phyloP scores from a whole-genome alignment of 2,113 vertebrate genomes.

The Galbula dea region DNA sequence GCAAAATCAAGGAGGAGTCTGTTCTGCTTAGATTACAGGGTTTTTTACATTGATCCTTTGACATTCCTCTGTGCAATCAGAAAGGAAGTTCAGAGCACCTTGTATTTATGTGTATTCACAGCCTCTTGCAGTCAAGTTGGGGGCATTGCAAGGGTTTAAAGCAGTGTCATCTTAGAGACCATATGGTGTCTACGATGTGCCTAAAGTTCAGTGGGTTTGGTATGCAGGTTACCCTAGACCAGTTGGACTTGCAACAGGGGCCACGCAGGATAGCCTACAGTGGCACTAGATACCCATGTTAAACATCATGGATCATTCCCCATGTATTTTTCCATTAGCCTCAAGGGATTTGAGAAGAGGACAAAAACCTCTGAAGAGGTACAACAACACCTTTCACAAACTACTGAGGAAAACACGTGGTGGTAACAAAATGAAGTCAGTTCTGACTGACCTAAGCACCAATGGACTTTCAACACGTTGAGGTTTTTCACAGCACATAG shows the following conservation, averaged over 20 bases:
- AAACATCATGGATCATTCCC: background rate
- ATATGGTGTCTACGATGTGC: background rate
- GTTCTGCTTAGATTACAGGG: background rate
- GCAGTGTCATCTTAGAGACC: background rate
- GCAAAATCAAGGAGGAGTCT: background rate
- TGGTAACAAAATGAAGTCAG: background rate
- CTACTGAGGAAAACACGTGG: background rate
- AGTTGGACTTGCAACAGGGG: background rate
- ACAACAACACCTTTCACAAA: background rate
- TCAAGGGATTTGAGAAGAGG: background rate
- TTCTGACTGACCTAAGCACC: background rate
- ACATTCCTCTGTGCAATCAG: background rate
- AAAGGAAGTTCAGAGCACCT: background rate
- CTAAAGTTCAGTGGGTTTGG: background rate
- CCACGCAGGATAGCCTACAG: background rate
- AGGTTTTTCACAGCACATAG: background rate
- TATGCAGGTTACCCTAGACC: background rate
- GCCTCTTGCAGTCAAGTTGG: background rate
- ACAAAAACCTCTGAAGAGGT: background rate
- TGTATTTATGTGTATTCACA: background rate
- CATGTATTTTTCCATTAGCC: background rate
- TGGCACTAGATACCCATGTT: background rate
- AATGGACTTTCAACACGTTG: background rate
- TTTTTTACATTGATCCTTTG: background rate
- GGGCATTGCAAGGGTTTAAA: background rate